Conservation (phyloP, 2,113 vertebrate species). For the Misgurnus mizolepis region DNA sequence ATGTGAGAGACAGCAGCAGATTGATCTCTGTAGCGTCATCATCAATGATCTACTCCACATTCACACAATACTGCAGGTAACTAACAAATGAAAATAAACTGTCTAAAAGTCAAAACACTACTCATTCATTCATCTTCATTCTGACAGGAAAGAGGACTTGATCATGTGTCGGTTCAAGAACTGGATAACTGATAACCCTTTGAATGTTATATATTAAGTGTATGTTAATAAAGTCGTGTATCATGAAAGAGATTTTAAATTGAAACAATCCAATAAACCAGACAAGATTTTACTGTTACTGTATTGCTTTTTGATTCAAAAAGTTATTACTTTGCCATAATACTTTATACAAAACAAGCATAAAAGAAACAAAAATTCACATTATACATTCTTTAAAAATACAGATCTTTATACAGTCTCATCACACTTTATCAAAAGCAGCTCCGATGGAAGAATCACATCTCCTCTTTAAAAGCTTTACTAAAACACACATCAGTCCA, state of each 20-base stretch:
- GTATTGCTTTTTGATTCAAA: constrained; percentile 98
- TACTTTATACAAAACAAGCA: constrained; percentile 96
- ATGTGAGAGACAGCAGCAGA: constrained; percentile 41
- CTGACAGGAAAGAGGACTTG: constrained; percentile 55
- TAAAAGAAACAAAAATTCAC: constrained; percentile 90
- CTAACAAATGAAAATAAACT: not conserved
- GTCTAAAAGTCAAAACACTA: not conserved
- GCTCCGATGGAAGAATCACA: constrained; percentile 86
- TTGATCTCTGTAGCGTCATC: constrained; percentile 57
- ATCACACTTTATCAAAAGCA: constrained; percentile 85
- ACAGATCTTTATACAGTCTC: constrained; percentile 80
- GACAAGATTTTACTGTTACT: constrained; percentile 90
- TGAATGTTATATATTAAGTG: too few species aligned
- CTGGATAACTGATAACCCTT: constrained; percentile 32
- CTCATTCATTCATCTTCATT: not conserved
- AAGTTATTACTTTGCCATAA: constrained; percentile 86
- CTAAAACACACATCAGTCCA: not conserved
- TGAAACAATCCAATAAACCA: constrained; percentile 75
- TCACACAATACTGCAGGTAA: constrained; percentile 59
- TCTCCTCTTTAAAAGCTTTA: constrained; percentile 21
- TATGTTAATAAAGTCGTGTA: constrained; percentile 7
- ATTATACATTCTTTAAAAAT: constrained; percentile 90
- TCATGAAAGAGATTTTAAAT: not conserved
- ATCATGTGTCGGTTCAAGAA: constrained; percentile 37
- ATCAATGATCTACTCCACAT: constrained; percentile 62